Percentiles rank a stretch among this genome's conserved stretches.
Conservation (phyloP, 2,888 invertebrate genomes). For the Eubasilissa splendida region DNA sequence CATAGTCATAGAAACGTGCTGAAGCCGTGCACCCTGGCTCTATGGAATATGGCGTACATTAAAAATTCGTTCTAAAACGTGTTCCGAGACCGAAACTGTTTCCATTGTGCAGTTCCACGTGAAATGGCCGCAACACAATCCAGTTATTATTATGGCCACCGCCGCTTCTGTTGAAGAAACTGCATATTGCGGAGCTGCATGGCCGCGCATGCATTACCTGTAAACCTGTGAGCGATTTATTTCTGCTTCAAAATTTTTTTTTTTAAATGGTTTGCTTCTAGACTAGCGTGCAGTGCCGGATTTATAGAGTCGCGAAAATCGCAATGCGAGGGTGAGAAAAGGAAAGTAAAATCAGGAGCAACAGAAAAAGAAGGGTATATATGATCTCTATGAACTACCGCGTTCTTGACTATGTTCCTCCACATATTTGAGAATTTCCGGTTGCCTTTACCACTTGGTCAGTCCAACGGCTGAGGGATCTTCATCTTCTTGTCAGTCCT, state of each 20-base stretch:
- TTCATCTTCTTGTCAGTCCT: no score
- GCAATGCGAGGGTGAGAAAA: no score
- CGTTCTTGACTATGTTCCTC: no score
- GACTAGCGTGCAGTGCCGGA: not conserved
- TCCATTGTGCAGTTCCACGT: conserved; percentile 2
- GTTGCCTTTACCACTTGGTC: no score
- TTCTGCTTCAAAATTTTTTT: not conserved
- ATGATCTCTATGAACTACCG: no score
- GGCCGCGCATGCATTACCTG: not conserved
- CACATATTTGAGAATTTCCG: no score
- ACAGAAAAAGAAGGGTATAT: no score
- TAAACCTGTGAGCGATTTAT: not conserved
- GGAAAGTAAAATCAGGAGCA: no score
- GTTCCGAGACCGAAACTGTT: conserved; percentile 9
- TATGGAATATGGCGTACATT: not conserved
- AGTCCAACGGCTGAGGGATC: no score
- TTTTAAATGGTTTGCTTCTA: not conserved
- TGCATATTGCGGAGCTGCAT: not conserved
- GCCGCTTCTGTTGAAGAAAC: not conserved
- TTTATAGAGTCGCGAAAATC: no score
- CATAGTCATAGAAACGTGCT: no score
- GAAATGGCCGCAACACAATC: conserved; percentile 13
- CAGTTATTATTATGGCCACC: conserved; percentile 4
- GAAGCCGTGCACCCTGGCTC: no score
- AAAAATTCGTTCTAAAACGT: conserved; percentile 18